phyloP scores from a whole-genome alignment of 1,140 invertebrate genomes.

The Sitophilus oryzae region DNA sequence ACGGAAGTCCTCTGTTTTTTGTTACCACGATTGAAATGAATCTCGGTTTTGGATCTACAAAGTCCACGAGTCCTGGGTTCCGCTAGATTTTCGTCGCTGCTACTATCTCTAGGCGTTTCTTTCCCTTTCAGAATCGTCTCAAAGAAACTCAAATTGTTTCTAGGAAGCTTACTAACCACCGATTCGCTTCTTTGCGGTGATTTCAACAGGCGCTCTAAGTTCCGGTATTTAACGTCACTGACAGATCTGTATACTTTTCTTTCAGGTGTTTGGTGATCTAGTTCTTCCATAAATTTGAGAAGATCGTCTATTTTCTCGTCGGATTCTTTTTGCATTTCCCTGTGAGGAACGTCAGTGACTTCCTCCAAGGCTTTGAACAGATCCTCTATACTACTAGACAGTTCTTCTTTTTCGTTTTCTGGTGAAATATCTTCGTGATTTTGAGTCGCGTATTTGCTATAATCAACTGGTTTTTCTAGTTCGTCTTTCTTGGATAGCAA shows the following conservation, averaged over 20 bases:
- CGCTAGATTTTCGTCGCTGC: slow-evolving; percentile 19
- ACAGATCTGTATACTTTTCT: slow-evolving; percentile 36
- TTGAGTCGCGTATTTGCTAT: slow-evolving; percentile 23
- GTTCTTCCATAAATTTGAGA: slow-evolving; percentile 40
- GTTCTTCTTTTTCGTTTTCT: slow-evolving; percentile 26
- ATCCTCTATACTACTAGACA: slow-evolving; percentile 42
- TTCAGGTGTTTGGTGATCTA: slow-evolving; percentile 39
- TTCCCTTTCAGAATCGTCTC: slow-evolving; percentile 39
- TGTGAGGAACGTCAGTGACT: slow-evolving; percentile 30
- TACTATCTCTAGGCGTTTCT: slow-evolving; percentile 20
- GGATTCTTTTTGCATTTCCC: slow-evolving; percentile 23
- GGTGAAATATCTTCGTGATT: slow-evolving; percentile 7
- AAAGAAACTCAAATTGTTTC: slow-evolving; percentile 40
- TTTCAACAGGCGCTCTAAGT: slow-evolving; percentile 39
- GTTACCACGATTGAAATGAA: slow-evolving; percentile 25
- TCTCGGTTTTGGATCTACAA: slow-evolving; percentile 40
- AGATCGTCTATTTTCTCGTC: slow-evolving; percentile 42
- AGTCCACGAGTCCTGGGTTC: slow-evolving; percentile 19
- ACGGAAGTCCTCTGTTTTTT: slow-evolving; percentile 36
- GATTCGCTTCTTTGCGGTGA: slow-evolving; percentile 28
- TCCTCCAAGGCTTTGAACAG: slow-evolving; percentile 39
- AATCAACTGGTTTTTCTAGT: slow-evolving; percentile 38
- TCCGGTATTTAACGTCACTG: slow-evolving; percentile 41
- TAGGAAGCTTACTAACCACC: slow-evolving; percentile 37
- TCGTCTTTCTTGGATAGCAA: slow-evolving; percentile 40